Conservation (phyloP, 30 jellyfish, hydroid and myxozoan genomes). For the Clytia hemisphaerica region DNA sequence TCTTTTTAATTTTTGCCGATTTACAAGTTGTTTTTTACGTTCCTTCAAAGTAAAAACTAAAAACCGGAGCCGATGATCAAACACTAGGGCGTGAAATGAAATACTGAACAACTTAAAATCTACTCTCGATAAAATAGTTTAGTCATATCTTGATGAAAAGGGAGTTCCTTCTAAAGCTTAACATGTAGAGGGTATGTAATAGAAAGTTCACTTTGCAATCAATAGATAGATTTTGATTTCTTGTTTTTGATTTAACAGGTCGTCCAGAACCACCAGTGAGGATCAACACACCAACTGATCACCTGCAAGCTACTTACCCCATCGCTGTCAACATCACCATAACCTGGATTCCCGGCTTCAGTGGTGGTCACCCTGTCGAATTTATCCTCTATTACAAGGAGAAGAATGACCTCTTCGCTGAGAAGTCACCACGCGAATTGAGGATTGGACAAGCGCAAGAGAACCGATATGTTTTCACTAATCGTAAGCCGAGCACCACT, state of each 20-base stretch:
- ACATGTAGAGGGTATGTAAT: too few species aligned
- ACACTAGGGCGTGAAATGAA: too few species aligned
- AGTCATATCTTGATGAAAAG: too few species aligned
- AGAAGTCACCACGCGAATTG: slow-evolving; percentile 23
- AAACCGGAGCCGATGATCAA: too few species aligned
- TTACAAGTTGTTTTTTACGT: background rate
- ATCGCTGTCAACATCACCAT: slow-evolving; percentile 61
- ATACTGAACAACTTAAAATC: too few species aligned
- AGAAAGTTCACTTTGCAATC: too few species aligned
- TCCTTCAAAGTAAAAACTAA: too few species aligned
- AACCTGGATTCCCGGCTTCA: slow-evolving; percentile 74
- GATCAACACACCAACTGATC: slow-evolving; percentile 33
- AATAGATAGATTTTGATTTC: too few species aligned
- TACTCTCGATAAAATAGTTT: too few species aligned
- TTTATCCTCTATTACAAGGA: slow-evolving; percentile 47
- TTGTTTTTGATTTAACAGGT: slow-evolving; percentile 37
- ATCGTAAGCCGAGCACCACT: slow-evolving; percentile 21
- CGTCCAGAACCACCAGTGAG: slow-evolving; percentile 76
- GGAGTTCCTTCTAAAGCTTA: too few species aligned
- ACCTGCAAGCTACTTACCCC: slow-evolving; percentile 66
- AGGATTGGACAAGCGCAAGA: slow-evolving; percentile 16
- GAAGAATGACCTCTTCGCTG: slow-evolving; percentile 25
- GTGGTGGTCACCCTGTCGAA: slow-evolving; percentile 80
- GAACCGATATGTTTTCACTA: slow-evolving; percentile 6
- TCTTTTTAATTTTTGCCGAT: background rate